A percentile compares a stretch with the other conserved stretches of the same genome.
Evolutionary conservation across 2,888 invertebrate genomes (phyloP).

Genomic region (Beris morrisii): DNA sequence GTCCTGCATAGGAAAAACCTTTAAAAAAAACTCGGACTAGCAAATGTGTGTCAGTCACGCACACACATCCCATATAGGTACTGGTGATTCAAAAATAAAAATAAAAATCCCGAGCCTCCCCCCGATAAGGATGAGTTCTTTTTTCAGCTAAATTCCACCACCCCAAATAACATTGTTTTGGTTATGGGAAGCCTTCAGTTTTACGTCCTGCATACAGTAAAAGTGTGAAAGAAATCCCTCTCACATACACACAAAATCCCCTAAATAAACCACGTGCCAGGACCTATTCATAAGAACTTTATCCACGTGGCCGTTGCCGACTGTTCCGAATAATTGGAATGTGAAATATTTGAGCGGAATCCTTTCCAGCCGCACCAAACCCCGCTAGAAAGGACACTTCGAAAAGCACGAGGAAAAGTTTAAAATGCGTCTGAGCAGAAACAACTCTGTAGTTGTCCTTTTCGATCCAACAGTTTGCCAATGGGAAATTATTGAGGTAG

Average conservation of each 20-base stretch:
- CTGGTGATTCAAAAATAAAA: background rate
- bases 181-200: background rate
- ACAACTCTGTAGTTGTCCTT: conserved; percentile 3
- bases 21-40: too few relatives aligned
- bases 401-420: conserved; percentile 16
- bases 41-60: conserved; percentile 26
- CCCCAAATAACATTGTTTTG: background rate
- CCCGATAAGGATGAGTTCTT: background rate
- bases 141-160: conserved; percentile 1
- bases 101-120: background rate
- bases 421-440: conserved; percentile 30
- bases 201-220: background rate
- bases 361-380: too few relatives aligned
- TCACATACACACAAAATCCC: conserved; percentile 9
- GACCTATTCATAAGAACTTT: conserved; percentile 11
- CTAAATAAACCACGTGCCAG: conserved; percentile 28
- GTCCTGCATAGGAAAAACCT: too few relatives aligned
- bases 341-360: conserved; percentile 9
- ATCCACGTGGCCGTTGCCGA: conserved; percentile 20
- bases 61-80: conserved; percentile 7
- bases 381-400: background rate
- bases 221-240: background rate
- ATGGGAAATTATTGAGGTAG: conserved; percentile 29
- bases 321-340: conserved; percentile 11
- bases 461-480: background rate